phyloP scores from a whole-genome alignment of 2,113 vertebrate species.

The Toxostoma redivivum region DNA sequence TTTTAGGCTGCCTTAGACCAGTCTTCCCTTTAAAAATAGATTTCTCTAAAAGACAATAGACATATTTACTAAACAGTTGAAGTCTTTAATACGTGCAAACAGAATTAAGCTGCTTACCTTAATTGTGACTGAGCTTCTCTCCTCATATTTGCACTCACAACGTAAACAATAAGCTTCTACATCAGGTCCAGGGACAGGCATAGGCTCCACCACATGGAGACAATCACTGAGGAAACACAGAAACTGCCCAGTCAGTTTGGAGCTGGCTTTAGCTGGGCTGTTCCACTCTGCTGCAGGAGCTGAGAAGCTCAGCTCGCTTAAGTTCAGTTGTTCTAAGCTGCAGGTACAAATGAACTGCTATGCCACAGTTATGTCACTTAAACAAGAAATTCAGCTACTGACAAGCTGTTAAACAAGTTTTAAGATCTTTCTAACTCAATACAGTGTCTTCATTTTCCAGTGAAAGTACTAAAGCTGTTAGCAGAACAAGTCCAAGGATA shows the following conservation, averaged over 20 bases:
- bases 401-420: neutral
- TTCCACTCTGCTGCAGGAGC: neutral
- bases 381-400: neutral
- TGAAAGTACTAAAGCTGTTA: neutral
- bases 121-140: constrained; percentile 96
- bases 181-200: constrained; percentile 93
- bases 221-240: constrained; percentile 77
- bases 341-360: neutral
- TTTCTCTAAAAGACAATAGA: neutral
- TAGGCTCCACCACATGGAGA: constrained; percentile 93
- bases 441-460: neutral
- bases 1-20: neutral
- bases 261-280: neutral
- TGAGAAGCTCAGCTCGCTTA: neutral
- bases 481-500: neutral
- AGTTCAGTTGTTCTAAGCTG: neutral
- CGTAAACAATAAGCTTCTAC: constrained; percentile 97
- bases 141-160: constrained; percentile 98
- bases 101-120: constrained; percentile 74
- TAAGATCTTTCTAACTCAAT: neutral
- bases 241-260: neutral
- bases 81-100: neutral
- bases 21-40: neutral
- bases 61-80: neutral
- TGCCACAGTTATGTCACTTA: neutral